A percentile compares a stretch with the other conserved stretches of the same genome.
phyloP scores from a whole-genome alignment of 64 coral and sea anemone genomes.

The Montipora efflorescens region DNA sequence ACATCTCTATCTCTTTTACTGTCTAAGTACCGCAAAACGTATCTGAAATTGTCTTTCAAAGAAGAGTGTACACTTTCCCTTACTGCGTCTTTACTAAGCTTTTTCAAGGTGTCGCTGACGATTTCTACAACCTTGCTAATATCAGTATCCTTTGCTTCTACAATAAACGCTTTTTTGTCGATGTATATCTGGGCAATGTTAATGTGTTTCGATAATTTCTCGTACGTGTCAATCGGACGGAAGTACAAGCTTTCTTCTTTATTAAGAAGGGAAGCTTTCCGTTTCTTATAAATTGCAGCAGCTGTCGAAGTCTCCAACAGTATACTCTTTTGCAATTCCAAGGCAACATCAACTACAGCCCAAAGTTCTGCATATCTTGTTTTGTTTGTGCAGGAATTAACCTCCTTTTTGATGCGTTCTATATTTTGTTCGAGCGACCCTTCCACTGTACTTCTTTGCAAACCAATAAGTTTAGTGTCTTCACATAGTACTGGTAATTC shows the following conservation, averaged over 20 bases:
- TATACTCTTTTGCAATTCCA: not conserved
- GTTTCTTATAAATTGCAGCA: not conserved
- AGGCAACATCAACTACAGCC: constrained; percentile 1
- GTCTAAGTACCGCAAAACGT: not conserved
- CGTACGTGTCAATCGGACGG: constrained; percentile 1
- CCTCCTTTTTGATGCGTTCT: not conserved
- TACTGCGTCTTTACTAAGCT: not conserved
- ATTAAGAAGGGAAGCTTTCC: not conserved
- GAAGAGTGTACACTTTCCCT: not conserved
- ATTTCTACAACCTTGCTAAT: not conserved
- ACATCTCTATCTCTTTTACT: constrained; percentile 7
- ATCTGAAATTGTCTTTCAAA: not conserved
- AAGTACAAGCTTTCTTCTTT: not conserved
- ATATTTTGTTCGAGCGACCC: not conserved
- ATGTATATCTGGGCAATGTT: constrained; percentile 16
- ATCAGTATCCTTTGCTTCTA: constrained; percentile 3
- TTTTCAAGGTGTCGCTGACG: constrained; percentile 5
- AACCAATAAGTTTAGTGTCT: not conserved
- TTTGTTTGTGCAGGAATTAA: constrained; percentile 4
- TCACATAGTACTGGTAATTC: not conserved
- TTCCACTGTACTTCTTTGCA: not conserved
- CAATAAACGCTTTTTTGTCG: not conserved
- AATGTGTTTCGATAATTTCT: not conserved
- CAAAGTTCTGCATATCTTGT: constrained; percentile 5
- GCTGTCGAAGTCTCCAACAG: constrained; percentile 1